Evolutionary conservation across 2,797 vertebrate genomes (phyloP).

Genomic region (Cyclopterus lumpus): DNA sequence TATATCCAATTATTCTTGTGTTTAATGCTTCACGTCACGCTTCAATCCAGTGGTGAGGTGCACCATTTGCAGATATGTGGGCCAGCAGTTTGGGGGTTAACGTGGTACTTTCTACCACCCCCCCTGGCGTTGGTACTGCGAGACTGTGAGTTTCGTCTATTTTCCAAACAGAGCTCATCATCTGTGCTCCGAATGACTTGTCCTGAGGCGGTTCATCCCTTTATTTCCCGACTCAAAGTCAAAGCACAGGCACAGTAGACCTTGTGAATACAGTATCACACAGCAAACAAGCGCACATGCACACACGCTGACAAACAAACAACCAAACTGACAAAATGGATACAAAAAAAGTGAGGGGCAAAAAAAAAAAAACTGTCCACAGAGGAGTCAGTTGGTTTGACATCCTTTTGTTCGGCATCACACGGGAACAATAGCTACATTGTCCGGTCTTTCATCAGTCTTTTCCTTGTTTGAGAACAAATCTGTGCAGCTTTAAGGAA

Average conservation of each 20-base stretch:
- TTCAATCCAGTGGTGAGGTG: not conserved
- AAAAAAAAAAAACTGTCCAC: not conserved
- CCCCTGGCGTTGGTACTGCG: slow-evolving; percentile 1
- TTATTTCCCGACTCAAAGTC: slow-evolving; percentile 73
- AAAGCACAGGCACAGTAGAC: slow-evolving; percentile 61
- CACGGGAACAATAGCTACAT: slow-evolving; percentile 38
- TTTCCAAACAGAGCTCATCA: slow-evolving; percentile 66
- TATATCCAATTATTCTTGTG: slow-evolving; percentile 37
- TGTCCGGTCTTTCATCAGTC: slow-evolving; percentile 33
- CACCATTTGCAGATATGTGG: slow-evolving; percentile 2
- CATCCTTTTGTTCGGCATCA: slow-evolving; percentile 21
- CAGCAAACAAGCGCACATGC: slow-evolving; percentile 43
- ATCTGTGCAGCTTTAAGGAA: slow-evolving; percentile 40
- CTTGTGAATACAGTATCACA: slow-evolving; percentile 57
- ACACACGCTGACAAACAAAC: slow-evolving; percentile 25
- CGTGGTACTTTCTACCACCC: not conserved
- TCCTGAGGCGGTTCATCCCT: slow-evolving; percentile 66
- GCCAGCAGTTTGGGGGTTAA: slow-evolving; percentile 38
- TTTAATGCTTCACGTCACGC: slow-evolving; percentile 24
- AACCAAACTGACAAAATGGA: not conserved
- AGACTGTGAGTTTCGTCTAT: slow-evolving; percentile 50
- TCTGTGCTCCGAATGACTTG: slow-evolving; percentile 65
- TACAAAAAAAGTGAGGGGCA: slow-evolving; percentile 4
- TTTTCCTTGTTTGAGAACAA: slow-evolving; percentile 38
- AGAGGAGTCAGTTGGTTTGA: slow-evolving; percentile 34